phyloP scores from a whole-genome alignment of 2,113 vertebrate genomes.

The Neotoma lepida region DNA sequence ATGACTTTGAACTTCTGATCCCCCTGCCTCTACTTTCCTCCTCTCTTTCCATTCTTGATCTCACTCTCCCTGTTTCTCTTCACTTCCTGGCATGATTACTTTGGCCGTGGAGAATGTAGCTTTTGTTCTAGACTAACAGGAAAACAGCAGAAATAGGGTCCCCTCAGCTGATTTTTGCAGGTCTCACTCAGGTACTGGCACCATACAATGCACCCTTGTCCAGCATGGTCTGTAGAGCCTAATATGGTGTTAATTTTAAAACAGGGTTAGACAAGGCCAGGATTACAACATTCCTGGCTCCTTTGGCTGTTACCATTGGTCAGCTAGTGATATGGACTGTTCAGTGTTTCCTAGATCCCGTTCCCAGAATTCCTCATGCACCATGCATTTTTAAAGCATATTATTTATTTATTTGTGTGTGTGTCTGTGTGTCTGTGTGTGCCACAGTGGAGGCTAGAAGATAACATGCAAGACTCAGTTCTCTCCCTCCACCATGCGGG shows the following conservation, averaged over 20 bases:
- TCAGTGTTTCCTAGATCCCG: not conserved
- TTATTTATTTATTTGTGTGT: not conserved
- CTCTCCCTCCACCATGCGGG: not conserved
- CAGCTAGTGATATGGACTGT: not conserved
- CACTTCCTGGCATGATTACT: not conserved
- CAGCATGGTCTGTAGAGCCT: not conserved
- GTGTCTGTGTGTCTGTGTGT: fast-evolving
- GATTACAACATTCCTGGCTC: not conserved
- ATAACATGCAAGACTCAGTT: not conserved
- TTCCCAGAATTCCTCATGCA: not conserved
- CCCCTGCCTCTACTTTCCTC: not conserved
- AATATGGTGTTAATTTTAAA: not conserved
- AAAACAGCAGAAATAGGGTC: not conserved
- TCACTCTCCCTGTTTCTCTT: not conserved
- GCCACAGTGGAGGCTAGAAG: not conserved
- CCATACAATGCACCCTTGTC: fast-evolving
- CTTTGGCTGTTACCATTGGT: not conserved
- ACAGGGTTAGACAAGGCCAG: not conserved
- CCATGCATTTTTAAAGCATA: not conserved
- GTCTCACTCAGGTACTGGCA: not conserved
- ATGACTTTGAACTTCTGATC: not conserved
- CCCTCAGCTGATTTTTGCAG: not conserved
- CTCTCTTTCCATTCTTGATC: not conserved
- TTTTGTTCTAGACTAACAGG: not conserved
- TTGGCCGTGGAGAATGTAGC: not conserved